Base-by-base conservation (phyloP, 2,797 vertebrate genomes). In the Catamblyrhynchus diadema region DNA sequence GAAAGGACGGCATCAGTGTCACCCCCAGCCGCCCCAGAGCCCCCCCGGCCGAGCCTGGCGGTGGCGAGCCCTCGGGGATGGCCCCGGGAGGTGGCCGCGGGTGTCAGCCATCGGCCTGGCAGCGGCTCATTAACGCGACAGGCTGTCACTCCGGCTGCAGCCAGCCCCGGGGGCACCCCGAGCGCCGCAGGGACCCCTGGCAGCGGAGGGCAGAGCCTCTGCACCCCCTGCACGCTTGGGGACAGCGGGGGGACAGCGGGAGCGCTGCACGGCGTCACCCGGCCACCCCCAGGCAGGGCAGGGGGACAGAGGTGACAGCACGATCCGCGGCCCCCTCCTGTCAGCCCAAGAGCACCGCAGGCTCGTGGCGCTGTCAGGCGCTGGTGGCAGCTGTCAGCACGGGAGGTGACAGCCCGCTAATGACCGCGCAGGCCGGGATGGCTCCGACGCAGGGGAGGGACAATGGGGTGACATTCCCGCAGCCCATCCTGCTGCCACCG, bases 91-190 rank as follows among this genome's bases (percentile, higher is more conserved):
- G 66, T 5, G 39, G 59, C 81, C 3, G 4, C 3, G 0, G 45
- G 42, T 79, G 54, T 61, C 84, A 95, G 61, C 22, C 81, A 48
- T 8, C 19, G 1, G 0, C 14, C 77, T 3, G 20, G 21, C 50
- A 44, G 10, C 18, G 53, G 57, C 86, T 95, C 86, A 81, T 93
- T 96, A 95, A 2, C 2, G 2, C 0, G 51, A 41, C 72, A 59
- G 53, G 65, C 83, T 93, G 91, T 90, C 94, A 94, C 61, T 95
- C 72, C 78, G 69, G 86, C 73, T 90, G 81, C 83, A 90, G 86
- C 77, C 89, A 75, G 89, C 91, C 91, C 73, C 21, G 57, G 54
- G 88, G 81, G 73, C 91, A 37, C 77, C 15, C 39, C 37, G 13
- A 56, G n/a, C 21, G 82, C 86, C 17, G 59, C 20, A 27, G 78